phyloP scores from a whole-genome alignment of 2,888 invertebrate species.

The Trissolcus brochymenae region DNA sequence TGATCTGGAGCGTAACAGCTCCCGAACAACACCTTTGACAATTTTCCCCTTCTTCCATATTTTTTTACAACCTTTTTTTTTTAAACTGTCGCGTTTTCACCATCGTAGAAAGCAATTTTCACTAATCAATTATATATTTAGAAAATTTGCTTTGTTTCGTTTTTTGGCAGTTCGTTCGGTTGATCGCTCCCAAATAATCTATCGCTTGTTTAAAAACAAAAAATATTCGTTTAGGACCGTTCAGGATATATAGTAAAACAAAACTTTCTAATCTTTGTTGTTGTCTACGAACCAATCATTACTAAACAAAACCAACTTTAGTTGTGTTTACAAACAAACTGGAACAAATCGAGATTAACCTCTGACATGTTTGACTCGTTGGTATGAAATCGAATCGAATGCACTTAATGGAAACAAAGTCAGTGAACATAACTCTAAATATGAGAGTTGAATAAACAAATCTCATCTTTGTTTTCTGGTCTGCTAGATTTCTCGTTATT shows the following conservation, averaged over 20 bases:
- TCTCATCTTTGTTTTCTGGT: slow-evolving; percentile 21
- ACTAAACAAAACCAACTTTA: too few species aligned
- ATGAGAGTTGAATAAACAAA: neutral
- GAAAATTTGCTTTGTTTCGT: slow-evolving; percentile 11
- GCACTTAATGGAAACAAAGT: neutral
- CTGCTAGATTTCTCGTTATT: slow-evolving; percentile 25
- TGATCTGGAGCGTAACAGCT: slow-evolving; percentile 51
- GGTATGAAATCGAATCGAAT: neutral
- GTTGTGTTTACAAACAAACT: too few species aligned
- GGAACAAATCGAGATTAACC: too few species aligned
- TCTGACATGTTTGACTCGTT: neutral
- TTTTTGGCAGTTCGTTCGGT: neutral
- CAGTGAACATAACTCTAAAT: neutral
- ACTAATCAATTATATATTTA: slow-evolving; percentile 25
- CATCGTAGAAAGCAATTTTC: slow-evolving; percentile 43
- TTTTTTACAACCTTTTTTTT: slow-evolving; percentile 15
- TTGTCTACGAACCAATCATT: too few species aligned
- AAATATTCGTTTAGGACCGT: too few species aligned
- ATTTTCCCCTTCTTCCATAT: slow-evolving; percentile 16
- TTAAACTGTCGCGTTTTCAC: slow-evolving; percentile 29
- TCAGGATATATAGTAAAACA: too few species aligned
- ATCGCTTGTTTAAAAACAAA: too few species aligned
- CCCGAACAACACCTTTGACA: slow-evolving; percentile 46
- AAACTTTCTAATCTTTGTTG: too few species aligned
- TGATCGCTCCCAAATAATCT: too few species aligned